phyloP scores from a whole-genome alignment of 2,888 invertebrate species.

The Nomada fabriciana region DNA sequence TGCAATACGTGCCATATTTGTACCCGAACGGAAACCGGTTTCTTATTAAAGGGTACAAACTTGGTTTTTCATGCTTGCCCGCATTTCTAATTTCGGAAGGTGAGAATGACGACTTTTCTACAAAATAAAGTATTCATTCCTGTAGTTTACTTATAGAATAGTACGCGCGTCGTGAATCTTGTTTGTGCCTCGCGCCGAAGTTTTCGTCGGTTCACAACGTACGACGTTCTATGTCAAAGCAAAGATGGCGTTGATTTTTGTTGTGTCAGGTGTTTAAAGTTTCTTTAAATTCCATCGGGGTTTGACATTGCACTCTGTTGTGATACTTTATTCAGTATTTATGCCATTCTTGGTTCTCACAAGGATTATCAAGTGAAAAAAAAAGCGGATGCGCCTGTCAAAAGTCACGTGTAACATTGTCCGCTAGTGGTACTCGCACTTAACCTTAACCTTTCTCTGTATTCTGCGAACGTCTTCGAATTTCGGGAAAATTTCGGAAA shows the following conservation, averaged over 20 bases:
- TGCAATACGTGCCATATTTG: not conserved
- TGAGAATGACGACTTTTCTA: not conserved
- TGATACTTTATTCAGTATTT: slow-evolving; percentile 33
- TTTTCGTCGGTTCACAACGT: slow-evolving; percentile 14
- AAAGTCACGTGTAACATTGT: slow-evolving; percentile 62
- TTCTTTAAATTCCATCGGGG: slow-evolving; percentile 56
- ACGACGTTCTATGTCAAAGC: slow-evolving; percentile 64
- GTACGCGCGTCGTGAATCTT: not conserved
- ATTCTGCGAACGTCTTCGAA: slow-evolving; percentile 47
- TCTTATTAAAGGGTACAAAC: slow-evolving; percentile 26
- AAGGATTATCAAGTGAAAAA: slow-evolving; percentile 20
- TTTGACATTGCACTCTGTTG: slow-evolving; percentile 51
- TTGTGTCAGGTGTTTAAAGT: slow-evolving; percentile 76
- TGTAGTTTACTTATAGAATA: not conserved
- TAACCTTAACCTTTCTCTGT: slow-evolving; percentile 68
- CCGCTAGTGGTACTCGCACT: slow-evolving; percentile 53
- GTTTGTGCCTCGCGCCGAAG: slow-evolving; percentile 45
- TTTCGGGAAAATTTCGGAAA: not conserved
- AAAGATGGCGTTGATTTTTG: slow-evolving; percentile 77
- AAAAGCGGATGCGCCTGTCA: slow-evolving; percentile 37
- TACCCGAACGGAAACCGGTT: slow-evolving; percentile 10
- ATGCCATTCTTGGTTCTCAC: not conserved
- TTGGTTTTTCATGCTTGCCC: not conserved
- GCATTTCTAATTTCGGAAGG: not conserved
- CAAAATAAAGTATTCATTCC: not conserved